Base-by-base conservation (phyloP, 2,797 vertebrate genomes). In the Peromyscus aztecus region DNA sequence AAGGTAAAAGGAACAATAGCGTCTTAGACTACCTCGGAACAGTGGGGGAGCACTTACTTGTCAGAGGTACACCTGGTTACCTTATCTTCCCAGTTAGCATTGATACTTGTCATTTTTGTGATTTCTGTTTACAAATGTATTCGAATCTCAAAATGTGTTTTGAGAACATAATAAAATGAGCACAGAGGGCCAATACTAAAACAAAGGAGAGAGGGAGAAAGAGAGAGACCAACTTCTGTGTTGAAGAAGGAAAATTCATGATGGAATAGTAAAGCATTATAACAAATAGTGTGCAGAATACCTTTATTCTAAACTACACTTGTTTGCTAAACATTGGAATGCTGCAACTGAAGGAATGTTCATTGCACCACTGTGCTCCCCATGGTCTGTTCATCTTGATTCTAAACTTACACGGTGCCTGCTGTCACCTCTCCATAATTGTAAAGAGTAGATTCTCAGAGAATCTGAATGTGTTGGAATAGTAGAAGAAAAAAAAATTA, bases 201-300 rank as follows among this genome's bases (percentile, higher is more conserved):
- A 76, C 59, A 63, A 37, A 52, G 4, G 46, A 5, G 81, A 19
- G 34, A 27, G 49, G 10, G 37, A 73, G 40, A 55, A 27, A 43
- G 77, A 46, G 14, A 93, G 21, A 80, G 37, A 61, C 21, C 0
- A 67, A 37, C 31, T 52, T 73, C 13, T 8, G 27, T 94, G 37
- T 27, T 90, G 76, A 14, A 82, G 34, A 91, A 95, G 61, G 92
- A 65, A 91, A 91, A 65, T 87, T 90, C 4, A 37, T 95, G n/a
- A 34, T 69, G 34, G 57, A 88, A n/a, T 92, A 92, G 80, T 80
- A 94, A 92, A 89, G 7, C 14, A 34, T 75, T 90, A 0, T 6
- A 59, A 88, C 57, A 94, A 92, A 46, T 59, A 75, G 34, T 89
- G 52, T 89, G 94, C 17, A 78, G 4, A 94, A 43, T 63, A 49